phyloP scores from a whole-genome alignment of 2,113 vertebrate genomes.

The Proterorhinus semilunaris region DNA sequence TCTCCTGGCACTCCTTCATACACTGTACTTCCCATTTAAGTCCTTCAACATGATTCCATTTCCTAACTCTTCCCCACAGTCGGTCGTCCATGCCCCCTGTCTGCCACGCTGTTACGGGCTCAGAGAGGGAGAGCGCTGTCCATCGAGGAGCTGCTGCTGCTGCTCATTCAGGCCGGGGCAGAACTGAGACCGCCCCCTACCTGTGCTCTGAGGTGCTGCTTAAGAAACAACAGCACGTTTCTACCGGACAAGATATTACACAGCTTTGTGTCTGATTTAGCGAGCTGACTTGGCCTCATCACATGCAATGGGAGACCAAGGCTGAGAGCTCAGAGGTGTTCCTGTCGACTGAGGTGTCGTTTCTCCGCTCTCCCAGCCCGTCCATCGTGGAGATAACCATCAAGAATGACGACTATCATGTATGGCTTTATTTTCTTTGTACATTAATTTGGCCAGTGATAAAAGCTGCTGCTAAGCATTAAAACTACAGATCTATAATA shows the following conservation, averaged over 20 bases:
- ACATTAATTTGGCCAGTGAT: no score
- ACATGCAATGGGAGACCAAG: constrained; percentile 18
- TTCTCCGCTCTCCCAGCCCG: constrained; percentile 29
- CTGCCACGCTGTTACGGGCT: constrained; percentile 56
- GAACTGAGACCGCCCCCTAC: constrained; percentile 38
- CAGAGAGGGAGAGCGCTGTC: constrained; percentile 31
- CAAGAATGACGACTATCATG: constrained; percentile 16
- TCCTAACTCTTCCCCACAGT: constrained; percentile 16
- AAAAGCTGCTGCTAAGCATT: no score
- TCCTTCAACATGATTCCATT: background rate
- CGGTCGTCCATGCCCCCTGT: constrained; percentile 40
- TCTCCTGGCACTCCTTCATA: no score
- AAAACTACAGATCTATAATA: background rate
- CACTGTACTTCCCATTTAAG: no score
- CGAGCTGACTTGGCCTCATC: constrained; percentile 44
- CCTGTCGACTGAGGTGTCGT: constrained; percentile 30
- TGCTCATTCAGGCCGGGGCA: constrained; percentile 40
- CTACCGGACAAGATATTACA: background rate
- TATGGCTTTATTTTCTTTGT: background rate
- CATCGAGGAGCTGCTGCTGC: constrained; percentile 40
- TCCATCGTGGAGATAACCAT: constrained; percentile 6
- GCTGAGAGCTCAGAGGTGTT: constrained; percentile 22
- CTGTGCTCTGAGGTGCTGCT: constrained; percentile 33
- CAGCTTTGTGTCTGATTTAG: constrained; percentile 30
- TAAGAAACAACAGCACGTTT: background rate